These are phyloP conservation scores for Plebejus argus DNA, from an alignment of 2,888 invertebrate genomes.

Conservation along the genomic window DNA sequence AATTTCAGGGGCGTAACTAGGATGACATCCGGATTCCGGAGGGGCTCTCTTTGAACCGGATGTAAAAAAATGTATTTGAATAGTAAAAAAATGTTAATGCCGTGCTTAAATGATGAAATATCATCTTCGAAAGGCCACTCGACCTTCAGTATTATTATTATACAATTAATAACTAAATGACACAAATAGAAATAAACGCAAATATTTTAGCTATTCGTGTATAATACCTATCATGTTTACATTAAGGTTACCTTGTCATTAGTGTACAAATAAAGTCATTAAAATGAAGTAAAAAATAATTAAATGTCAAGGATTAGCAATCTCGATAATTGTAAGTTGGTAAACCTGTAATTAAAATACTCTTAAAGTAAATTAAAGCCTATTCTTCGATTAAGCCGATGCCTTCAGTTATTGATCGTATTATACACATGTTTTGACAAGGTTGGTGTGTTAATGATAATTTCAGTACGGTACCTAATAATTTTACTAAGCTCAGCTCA, in stretches of 20 bases:
- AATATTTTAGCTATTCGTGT: not conserved
- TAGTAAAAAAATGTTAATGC: not conserved
- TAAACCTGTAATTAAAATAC: constrained; percentile 13
- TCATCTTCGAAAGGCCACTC: not conserved
- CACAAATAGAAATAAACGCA: constrained; percentile 7
- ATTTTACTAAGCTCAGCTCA: not conserved
- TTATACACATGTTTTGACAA: not conserved
- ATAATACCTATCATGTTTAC: constrained; percentile 9
- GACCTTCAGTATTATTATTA: not conserved
- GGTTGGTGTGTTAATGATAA: not conserved
- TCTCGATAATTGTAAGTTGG: not conserved
- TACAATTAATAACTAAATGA: not conserved
- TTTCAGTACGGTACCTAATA: not conserved
- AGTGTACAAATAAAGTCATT: constrained; percentile 21
- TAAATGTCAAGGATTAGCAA: constrained; percentile 26
- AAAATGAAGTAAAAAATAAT: constrained; percentile 15
- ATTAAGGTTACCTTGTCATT: constrained; percentile 16
- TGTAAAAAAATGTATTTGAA: not conserved
- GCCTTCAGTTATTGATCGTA: not conserved
- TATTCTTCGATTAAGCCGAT: constrained; percentile 13
- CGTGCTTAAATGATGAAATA: not conserved
- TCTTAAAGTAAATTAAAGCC: not conserved
- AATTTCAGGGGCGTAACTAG: not conserved
- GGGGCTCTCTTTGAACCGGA: not conserved
- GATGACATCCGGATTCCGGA: not conserved